Percentiles rank a stretch among this genome's conserved stretches.
Conservation (phyloP, 2,888 invertebrate species). For the Tinea pellionella region DNA sequence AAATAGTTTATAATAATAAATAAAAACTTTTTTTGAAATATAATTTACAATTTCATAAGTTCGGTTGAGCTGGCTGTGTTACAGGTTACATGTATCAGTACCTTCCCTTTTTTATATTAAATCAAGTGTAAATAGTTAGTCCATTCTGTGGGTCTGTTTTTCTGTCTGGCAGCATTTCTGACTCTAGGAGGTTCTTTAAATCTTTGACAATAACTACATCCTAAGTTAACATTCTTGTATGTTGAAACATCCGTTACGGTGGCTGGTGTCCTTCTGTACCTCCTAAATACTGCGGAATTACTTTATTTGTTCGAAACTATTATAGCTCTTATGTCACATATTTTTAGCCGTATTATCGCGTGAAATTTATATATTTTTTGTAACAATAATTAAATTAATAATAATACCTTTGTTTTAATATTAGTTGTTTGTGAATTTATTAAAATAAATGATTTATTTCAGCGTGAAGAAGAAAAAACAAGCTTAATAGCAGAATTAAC, state of each 20-base stretch:
- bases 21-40: no score
- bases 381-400: not conserved
- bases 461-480: slow-evolving; percentile 84
- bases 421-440: not conserved
- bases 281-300: not conserved
- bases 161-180: not conserved
- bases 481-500: slow-evolving; percentile 84
- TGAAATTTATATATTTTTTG: not conserved
- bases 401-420: not conserved
- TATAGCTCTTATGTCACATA: not conserved
- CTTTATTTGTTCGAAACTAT: not conserved
- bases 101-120: no score
- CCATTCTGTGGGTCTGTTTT: not conserved
- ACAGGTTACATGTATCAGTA: no score
- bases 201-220: slow-evolving; percentile 1
- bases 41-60: no score
- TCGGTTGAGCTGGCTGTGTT: no score
- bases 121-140: not conserved
- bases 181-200: not conserved
- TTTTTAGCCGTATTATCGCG: not conserved
- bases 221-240: slow-evolving; percentile 1
- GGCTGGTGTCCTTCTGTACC: slow-evolving; percentile 11
- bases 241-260: slow-evolving; percentile 13
- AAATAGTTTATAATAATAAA: no score
- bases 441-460: slow-evolving; percentile 19